Evolutionary conservation across 2,113 vertebrate species (phyloP).

Genomic region (Apteryx mantelli): DNA sequence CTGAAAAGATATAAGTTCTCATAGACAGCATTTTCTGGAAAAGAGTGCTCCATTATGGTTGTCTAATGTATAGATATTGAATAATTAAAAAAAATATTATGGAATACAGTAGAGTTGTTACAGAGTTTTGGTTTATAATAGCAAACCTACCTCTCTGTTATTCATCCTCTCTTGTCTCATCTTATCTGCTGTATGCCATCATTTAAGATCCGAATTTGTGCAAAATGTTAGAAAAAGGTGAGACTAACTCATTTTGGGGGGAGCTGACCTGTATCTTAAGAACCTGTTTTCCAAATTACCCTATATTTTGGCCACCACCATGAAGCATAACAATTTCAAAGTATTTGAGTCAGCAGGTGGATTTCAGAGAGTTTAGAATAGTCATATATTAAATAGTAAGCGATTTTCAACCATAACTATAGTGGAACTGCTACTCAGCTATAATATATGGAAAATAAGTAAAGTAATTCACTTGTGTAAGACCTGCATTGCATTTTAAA

Average conservation of each 20-base stretch:
- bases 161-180: not conserved
- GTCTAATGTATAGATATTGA: not conserved
- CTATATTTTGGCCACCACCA: not conserved
- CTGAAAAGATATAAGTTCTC: not conserved
- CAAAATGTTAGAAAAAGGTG: not conserved
- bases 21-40: not conserved
- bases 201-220: not conserved
- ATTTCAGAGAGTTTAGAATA: not conserved
- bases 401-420: not conserved
- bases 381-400: slow-evolving; percentile 6
- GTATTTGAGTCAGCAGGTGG: slow-evolving; percentile 28
- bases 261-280: not conserved
- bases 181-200: not conserved
- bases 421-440: slow-evolving; percentile 28
- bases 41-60: not conserved
- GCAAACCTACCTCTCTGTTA: not conserved
- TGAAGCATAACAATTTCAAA: not conserved
- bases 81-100: not conserved
- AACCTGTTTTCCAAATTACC: not conserved
- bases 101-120: not conserved
- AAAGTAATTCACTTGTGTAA: slow-evolving; percentile 54
- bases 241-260: not conserved
- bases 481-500: slow-evolving; percentile 32
- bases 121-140: not conserved
- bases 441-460: slow-evolving; percentile 56